Evolutionary conservation across 2,888 invertebrate genomes (phyloP).

Genomic region (Diploptera punctata): DNA sequence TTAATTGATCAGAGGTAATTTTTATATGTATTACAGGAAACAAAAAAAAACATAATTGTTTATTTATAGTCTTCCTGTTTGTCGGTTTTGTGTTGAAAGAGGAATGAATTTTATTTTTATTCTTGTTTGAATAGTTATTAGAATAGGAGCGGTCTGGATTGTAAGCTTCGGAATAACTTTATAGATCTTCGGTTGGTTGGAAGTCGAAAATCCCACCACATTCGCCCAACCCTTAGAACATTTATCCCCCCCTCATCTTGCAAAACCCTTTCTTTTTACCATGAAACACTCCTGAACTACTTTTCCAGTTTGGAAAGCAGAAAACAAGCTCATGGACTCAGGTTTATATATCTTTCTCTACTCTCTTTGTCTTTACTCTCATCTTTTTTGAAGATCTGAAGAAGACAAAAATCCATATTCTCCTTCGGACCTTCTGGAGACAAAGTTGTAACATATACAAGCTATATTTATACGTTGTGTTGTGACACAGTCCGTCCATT

Average conservation of each 20-base stretch:
- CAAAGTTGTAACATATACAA: not conserved
- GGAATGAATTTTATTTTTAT: not conserved
- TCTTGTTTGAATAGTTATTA: not conserved
- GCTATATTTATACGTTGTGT: not conserved
- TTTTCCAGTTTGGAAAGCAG: conserved; percentile 20
- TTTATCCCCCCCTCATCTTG: not conserved
- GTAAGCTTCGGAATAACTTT: not conserved
- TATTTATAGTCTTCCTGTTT: too few species aligned
- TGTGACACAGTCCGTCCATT: not conserved
- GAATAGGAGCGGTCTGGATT: not conserved
- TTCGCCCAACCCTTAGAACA: not conserved
- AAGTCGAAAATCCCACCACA: conserved; percentile 5
- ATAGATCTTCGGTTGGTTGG: not conserved
- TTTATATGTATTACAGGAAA: not conserved
- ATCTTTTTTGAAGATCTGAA: not conserved
- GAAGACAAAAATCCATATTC: not conserved
- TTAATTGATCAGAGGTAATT: not conserved
- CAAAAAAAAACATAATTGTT: conserved; percentile 20
- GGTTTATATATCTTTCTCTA: not conserved
- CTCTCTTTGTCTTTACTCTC: not conserved
- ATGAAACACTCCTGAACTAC: not conserved
- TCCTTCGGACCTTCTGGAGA: not conserved
- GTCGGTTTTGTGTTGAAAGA: not conserved
- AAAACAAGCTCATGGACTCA: not conserved
- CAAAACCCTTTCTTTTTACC: not conserved